These are phyloP conservation scores for Acanthurus lineatus DNA, from an alignment of 2,797 vertebrate genomes.

Conservation along the genomic window DNA sequence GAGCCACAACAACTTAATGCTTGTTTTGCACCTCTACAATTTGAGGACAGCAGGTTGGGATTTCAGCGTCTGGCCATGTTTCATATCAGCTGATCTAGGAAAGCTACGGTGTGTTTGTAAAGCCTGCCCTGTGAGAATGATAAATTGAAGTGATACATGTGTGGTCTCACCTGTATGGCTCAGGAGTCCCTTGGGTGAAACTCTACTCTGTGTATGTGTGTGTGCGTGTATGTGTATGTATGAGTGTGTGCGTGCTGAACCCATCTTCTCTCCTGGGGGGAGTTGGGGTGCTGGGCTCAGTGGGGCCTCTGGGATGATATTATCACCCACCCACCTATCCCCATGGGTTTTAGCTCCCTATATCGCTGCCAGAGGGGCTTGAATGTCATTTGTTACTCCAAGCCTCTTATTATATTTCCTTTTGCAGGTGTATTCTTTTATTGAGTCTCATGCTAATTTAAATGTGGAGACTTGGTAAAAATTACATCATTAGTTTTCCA, in stretches of 20 bases:
- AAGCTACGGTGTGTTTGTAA: conserved; percentile 66
- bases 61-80: conserved; percentile 55
- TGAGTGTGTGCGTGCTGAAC: conserved; percentile 53
- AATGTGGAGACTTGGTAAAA: conserved; percentile 23
- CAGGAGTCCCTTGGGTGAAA: conserved; percentile 76
- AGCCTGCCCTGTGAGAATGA: conserved; percentile 82
- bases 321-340: conserved; percentile 79
- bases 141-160: conserved; percentile 84
- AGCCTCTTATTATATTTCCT: conserved; percentile 66
- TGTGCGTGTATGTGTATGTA: background rate
- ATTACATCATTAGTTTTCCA: conserved; percentile 21
- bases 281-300: conserved; percentile 61
- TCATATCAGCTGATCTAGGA: conserved; percentile 72
- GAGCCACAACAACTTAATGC: conserved; percentile 65
- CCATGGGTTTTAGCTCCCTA: conserved; percentile 64
- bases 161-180: conserved; percentile 78
- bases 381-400: conserved; percentile 78
- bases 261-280: conserved; percentile 69
- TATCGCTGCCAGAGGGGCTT: conserved; percentile 64
- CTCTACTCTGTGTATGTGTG: conserved; percentile 67
- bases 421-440: conserved; percentile 55
- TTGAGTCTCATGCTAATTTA: conserved; percentile 36
- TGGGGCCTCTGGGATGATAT: conserved; percentile 79
- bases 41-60: conserved; percentile 50
- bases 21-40: conserved; percentile 61